Percentiles rank a stretch among this genome's conserved stretches.
Conservation (phyloP, 2,113 vertebrate species). For the Oreamnos americanus region DNA sequence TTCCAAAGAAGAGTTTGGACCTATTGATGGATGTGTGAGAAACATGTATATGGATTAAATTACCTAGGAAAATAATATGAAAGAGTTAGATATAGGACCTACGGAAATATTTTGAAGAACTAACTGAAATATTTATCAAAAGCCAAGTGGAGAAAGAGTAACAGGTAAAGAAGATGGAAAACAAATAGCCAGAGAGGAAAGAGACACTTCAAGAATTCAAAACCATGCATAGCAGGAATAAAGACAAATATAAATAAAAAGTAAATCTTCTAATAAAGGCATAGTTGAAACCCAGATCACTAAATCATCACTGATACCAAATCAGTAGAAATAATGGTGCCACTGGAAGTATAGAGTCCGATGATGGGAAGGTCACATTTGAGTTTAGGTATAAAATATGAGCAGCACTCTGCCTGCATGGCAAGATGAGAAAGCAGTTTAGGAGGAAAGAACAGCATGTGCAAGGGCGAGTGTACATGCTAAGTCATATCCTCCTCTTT, state of each 20-base stretch:
- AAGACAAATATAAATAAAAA: not conserved
- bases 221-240: not conserved
- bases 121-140: not conserved
- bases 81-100: not conserved
- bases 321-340: not conserved
- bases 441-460: fast-evolving
- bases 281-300: not conserved
- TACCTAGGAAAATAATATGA: not conserved
- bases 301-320: not conserved
- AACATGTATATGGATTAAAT: not conserved
- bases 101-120: not conserved
- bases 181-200: not conserved
- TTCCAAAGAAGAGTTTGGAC: not conserved
- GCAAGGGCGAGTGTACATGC: fast-evolving
- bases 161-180: not conserved
- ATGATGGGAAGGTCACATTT: not conserved
- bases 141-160: not conserved
- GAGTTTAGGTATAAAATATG: not conserved
- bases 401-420: not conserved
- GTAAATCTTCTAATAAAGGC: not conserved
- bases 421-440: not conserved
- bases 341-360: not conserved
- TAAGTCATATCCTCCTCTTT: not conserved
- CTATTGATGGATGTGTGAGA: not conserved
- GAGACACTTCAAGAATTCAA: not conserved